Evolutionary conservation across 2,888 invertebrate genomes (phyloP), one percentile per base, ranked within the genome.

Genomic region (Tenthredo livida): DNA sequence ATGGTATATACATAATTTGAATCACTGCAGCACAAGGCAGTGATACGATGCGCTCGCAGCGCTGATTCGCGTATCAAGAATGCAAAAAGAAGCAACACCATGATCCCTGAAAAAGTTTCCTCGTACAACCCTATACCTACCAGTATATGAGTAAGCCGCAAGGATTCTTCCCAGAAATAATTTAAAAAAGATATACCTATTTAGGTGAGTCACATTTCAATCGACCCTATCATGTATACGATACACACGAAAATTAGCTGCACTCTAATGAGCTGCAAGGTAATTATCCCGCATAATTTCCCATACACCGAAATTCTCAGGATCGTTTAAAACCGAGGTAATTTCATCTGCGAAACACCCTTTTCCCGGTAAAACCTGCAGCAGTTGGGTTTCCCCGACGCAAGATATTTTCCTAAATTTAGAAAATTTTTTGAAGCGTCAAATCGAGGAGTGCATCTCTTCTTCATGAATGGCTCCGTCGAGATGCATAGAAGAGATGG

Each of bases 81-180:
- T 80, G 80, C 80, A 80, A 80, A 80, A 80, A 80, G 61, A 80
- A 61, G 15, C 21, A 40, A 40, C 80, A 6, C 61, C 29, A 9
- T 50, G 15, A 0, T 33, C 33, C 25, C 21, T 17, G 29, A n/a
- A 29, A 29, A 58, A 61, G 58, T 80, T 80, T 58, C 58, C 17
- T 37, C 61, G 9, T 80, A 21, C 61, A 37, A 80, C 61, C 80
- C 80, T 58, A 61, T 12, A 25, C 77, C 12, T 4, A 4, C 2
- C 29, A 40, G 72, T 72, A 72, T 43, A 33, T 54, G 77, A 77
- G 54, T 77, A 37, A 54, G 77, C 50, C 77, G 67, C 43, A 43
- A 54, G 54, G 77, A 50, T 77, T 77, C 47, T 77, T 77, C 77
- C 33, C 47, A 12, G 40, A 54, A 50, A 29, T 15, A 54, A 12